Percentiles rank a stretch among this genome's conserved stretches.
Conservation (phyloP, 2,888 invertebrate genomes). For the Rutpela maculata region DNA sequence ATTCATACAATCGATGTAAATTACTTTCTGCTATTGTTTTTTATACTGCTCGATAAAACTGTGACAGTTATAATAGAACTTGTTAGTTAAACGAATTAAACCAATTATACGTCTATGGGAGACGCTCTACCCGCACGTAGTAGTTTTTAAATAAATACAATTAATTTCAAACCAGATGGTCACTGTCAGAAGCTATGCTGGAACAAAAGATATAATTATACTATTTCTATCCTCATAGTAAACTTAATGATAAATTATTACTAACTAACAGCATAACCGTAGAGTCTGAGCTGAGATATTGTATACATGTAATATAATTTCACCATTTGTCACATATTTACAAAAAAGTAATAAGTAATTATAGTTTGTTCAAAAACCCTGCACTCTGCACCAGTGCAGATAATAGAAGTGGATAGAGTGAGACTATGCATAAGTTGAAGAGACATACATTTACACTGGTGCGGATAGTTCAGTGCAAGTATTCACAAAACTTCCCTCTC, state of each 20-base stretch:
- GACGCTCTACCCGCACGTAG: neutral
- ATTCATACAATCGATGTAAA: neutral
- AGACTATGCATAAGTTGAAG: too few relatives aligned
- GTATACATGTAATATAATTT: neutral
- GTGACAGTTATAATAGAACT: neutral
- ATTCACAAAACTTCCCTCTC: too few relatives aligned
- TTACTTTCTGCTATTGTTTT: neutral
- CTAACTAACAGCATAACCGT: neutral
- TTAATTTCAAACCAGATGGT: conserved; percentile 20
- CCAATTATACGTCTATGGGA: neutral
- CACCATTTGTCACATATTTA: neutral
- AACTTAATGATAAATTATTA: neutral
- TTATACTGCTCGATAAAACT: neutral
- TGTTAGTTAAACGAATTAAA: conserved; percentile 25
- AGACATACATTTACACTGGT: too few relatives aligned
- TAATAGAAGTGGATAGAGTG: too few relatives aligned
- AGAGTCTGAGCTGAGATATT: neutral
- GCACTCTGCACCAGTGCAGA: too few relatives aligned
- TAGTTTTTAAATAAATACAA: conserved; percentile 18
- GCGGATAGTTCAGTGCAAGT: too few relatives aligned
- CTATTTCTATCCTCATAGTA: neutral
- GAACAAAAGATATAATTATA: conserved; percentile 4
- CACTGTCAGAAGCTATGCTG: neutral
- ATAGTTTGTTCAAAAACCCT: too few relatives aligned
- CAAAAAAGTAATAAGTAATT: neutral